These are phyloP conservation scores for Macrosteles quadrilineatus DNA, from an alignment of 1,140 invertebrate species.

Conservation along the genomic window DNA sequence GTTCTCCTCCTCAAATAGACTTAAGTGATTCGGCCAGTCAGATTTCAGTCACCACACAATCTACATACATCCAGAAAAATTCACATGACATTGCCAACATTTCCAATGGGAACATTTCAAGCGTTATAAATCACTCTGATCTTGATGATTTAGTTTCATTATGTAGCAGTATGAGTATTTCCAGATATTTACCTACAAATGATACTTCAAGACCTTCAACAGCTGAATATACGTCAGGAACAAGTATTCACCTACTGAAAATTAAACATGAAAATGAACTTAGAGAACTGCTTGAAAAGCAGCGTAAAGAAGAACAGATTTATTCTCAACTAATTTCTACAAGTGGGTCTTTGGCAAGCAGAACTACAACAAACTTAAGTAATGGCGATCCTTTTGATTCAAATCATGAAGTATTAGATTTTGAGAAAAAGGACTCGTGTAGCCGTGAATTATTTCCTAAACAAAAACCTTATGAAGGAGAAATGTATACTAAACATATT, in stretches of 20 bases:
- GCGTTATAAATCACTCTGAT: background rate
- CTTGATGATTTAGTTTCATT: background rate
- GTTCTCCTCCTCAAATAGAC: background rate
- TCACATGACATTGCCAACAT: background rate
- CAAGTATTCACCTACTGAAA: background rate
- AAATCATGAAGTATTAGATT: background rate
- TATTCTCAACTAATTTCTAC: background rate
- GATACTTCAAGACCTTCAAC: background rate
- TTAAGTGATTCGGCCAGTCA: background rate
- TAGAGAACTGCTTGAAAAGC: background rate
- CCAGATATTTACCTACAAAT: background rate
- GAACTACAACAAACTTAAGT: background rate
- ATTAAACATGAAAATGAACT: background rate
- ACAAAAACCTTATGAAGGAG: background rate
- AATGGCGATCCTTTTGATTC: background rate
- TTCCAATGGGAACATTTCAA: background rate
- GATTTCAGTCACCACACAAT: background rate
- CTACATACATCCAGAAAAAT: background rate
- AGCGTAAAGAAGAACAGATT: background rate
- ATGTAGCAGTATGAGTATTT: background rate
- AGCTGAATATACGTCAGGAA: background rate
- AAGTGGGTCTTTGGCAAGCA: background rate
- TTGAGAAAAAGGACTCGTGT: background rate
- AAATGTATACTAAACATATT: background rate
- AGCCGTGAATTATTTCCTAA: background rate